These are phyloP conservation scores for Choloepus hoffmanni DNA, from an alignment of 2,113 vertebrate species.

Conservation along the genomic window DNA sequence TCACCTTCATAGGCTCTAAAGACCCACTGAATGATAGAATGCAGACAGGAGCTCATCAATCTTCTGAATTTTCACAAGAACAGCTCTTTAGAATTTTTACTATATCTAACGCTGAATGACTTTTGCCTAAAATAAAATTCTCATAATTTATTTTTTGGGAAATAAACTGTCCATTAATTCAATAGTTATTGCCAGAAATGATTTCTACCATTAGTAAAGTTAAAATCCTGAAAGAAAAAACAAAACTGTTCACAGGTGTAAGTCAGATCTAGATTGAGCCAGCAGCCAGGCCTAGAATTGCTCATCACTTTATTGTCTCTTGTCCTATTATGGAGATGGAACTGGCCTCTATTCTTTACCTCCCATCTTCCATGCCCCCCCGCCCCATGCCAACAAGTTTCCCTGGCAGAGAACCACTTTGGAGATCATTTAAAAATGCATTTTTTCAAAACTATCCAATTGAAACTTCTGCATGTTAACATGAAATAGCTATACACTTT, in stretches of 20 bases:
- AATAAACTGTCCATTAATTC: neutral
- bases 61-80: neutral
- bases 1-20: no score
- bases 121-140: neutral
- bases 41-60: rapidly evolving
- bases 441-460: neutral
- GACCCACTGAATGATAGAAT: neutral
- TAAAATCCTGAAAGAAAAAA: neutral
- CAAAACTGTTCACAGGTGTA: neutral
- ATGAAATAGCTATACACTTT: neutral
- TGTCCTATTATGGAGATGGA: neutral
- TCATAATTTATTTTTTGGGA: neutral
- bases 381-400: no score
- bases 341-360: neutral
- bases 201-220: neutral
- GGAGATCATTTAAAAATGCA: neutral
- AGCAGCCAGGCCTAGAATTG: rapidly evolving
- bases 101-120: neutral
- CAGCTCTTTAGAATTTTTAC: neutral
- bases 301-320: neutral
- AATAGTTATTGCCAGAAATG: neutral
- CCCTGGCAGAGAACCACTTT: neutral
- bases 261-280: neutral
- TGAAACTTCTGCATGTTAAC: neutral
- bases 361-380: no score